Conservation (phyloP, 2,888 invertebrate species). For the Aporophyla lueneburgensis region DNA sequence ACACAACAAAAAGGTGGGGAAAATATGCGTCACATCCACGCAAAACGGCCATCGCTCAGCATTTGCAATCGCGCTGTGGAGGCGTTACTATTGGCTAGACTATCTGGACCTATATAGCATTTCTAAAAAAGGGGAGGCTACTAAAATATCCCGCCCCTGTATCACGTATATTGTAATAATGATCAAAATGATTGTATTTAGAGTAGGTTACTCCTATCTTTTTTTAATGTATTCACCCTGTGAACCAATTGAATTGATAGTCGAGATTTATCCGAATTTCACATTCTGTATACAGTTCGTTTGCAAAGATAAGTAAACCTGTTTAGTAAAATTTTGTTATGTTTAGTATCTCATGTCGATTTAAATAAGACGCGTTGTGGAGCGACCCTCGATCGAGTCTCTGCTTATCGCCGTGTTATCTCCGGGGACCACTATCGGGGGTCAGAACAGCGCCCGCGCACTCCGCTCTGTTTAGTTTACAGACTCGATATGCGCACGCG, state of each 20-base stretch:
- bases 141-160: too few species aligned
- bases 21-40: too few species aligned
- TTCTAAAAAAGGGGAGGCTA: too few species aligned
- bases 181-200: background rate
- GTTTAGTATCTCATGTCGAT: slow-evolving; percentile 46
- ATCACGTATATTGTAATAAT: slow-evolving; percentile 16
- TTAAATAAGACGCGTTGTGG: slow-evolving; percentile 68
- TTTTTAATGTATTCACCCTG: slow-evolving; percentile 24
- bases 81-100: too few species aligned
- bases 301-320: slow-evolving; percentile 52
- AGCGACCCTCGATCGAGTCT: slow-evolving; percentile 65
- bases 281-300: slow-evolving; percentile 24
- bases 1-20: too few species aligned
- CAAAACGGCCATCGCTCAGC: too few species aligned
- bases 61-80: too few species aligned
- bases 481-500: slow-evolving; percentile 82
- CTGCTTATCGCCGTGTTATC: slow-evolving; percentile 74
- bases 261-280: slow-evolving; percentile 40
- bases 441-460: slow-evolving; percentile 82
- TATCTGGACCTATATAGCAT: too few species aligned
- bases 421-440: slow-evolving; percentile 75
- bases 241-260: slow-evolving; percentile 11
- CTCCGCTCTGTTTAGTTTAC: slow-evolving; percentile 84
- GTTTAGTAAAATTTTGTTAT: slow-evolving; percentile 41
- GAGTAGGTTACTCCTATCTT: slow-evolving; percentile 8